phyloP scores from a whole-genome alignment of 2,797 vertebrate genomes.

The Rhincodon typus region DNA sequence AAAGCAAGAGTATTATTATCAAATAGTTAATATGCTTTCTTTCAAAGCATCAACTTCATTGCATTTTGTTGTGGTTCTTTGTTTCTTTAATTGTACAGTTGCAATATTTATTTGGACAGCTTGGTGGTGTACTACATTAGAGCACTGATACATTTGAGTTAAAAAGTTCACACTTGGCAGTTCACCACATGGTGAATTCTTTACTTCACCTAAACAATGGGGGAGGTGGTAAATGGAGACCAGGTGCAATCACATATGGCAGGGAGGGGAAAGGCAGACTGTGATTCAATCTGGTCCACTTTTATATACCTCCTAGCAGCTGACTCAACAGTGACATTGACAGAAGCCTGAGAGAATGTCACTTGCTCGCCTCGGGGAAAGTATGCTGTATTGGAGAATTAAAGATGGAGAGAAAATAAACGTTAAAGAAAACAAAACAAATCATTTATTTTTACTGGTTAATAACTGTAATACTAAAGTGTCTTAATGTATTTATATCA shows the following conservation, averaged over 20 bases:
- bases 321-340: slow-evolving; percentile 25
- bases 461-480: neutral
- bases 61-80: neutral
- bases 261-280: slow-evolving; percentile 19
- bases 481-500: neutral
- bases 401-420: neutral
- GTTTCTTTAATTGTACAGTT: neutral
- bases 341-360: slow-evolving; percentile 8
- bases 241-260: slow-evolving; percentile 31
- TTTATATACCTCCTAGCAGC: slow-evolving; percentile 15
- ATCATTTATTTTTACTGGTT: neutral
- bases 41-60: neutral
- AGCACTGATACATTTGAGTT: neutral
- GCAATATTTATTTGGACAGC: slow-evolving; percentile 24
- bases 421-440: slow-evolving; percentile 14
- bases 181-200: neutral
- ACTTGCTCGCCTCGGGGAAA: neutral
- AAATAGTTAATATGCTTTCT: neutral
- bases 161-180: slow-evolving; percentile 21
- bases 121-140: neutral
- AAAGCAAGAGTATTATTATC: neutral
- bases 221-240: slow-evolving; percentile 23
- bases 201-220: slow-evolving; percentile 6
- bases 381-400: neutral
- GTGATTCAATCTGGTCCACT: slow-evolving; percentile 21